Percentiles rank a stretch among this genome's conserved stretches.
Conservation (phyloP, 2,797 vertebrate genomes). For the Denticeps clupeoides region DNA sequence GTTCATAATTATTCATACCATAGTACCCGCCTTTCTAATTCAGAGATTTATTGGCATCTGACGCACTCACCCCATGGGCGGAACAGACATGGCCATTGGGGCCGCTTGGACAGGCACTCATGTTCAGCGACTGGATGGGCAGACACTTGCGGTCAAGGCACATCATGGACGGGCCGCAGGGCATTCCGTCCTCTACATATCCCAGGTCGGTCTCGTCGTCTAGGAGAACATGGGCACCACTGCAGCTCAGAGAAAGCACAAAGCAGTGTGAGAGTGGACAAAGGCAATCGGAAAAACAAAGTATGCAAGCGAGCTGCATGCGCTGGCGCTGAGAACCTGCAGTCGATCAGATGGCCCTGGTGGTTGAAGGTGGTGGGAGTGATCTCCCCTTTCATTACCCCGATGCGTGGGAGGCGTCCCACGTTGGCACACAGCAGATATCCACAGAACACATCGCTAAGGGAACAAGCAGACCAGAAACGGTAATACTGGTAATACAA, state of each 20-base stretch:
- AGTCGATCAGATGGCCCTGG: conserved; percentile 86
- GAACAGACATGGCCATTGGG: conserved; percentile 89
- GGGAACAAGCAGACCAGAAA: not conserved
- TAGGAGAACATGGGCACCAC: conserved; percentile 89
- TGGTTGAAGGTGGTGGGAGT: conserved; percentile 89
- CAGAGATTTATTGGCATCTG: no score
- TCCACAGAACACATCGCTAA: conserved; percentile 94
- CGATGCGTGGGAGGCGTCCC: conserved; percentile 78
- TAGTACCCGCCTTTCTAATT: no score
- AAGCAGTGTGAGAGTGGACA: not conserved
- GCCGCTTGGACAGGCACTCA: conserved; percentile 86
- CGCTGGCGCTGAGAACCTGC: conserved; percentile 79
- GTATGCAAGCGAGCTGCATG: not conserved
- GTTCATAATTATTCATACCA: no score
- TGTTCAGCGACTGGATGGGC: conserved; percentile 90
- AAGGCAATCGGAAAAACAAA: not conserved
- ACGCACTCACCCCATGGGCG: conserved; percentile 83
- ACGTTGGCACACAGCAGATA: conserved; percentile 89
- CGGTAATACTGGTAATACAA: no score
- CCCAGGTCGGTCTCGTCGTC: conserved; percentile 94
- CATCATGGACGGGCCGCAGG: conserved; percentile 98
- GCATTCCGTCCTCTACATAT: conserved; percentile 93
- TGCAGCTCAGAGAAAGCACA: conserved; percentile 37
- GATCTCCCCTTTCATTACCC: conserved; percentile 84
- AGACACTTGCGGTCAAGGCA: conserved; percentile 97